Evolutionary conservation across 2,113 vertebrate genomes (phyloP), one percentile per base, ranked within the genome.

Genomic region (Miniopterus natalensis): DNA sequence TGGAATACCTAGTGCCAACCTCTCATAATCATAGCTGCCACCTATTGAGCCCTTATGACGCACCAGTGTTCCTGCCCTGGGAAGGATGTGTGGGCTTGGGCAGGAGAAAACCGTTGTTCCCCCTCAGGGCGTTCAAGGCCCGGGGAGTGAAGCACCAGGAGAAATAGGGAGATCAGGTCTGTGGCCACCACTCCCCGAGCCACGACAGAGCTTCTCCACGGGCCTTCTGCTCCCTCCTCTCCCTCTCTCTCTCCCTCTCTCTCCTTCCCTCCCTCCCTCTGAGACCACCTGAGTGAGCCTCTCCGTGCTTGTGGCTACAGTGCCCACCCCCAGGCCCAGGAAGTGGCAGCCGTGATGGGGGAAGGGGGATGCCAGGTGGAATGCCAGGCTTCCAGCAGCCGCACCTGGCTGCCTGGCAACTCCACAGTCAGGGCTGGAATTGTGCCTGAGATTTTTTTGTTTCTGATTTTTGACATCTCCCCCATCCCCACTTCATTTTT

Each of bases 371-470:
- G 73, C 83, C 63, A 63, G 93, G 59, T 1, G 10, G 79, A n/a
- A 77, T 95, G 92, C 29, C 1, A 3, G 6, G 74, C 77, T 95
- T 94, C 97, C 90, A 94, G 93, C 91, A 91, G 88, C 95, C 95
- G 66, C 68, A 80, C 75, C 93, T 66, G 80, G 88, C 63, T 65
- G 92, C 25, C 71, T 95, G 61, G 80, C 73, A 90, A 2, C 17
- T 53, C 40, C 71, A 36, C 80, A 55, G 73, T 68, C 45, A 20
- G 14, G 66, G 95, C 79, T 96, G 91, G 97, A 97, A 71, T 42
- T 15, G 3, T 20, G 59, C 86, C 88, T 96, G 75, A 10, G 68
- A 88, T 36, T 91, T 97, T 36, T 97, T 45, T 71, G 57, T 70
- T 96, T 61, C 71, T 47, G 51, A 70, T 90, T 86, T 95, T 84